Conservation (phyloP, 2,888 invertebrate genomes). For the Yponomeuta plumbellus region DNA sequence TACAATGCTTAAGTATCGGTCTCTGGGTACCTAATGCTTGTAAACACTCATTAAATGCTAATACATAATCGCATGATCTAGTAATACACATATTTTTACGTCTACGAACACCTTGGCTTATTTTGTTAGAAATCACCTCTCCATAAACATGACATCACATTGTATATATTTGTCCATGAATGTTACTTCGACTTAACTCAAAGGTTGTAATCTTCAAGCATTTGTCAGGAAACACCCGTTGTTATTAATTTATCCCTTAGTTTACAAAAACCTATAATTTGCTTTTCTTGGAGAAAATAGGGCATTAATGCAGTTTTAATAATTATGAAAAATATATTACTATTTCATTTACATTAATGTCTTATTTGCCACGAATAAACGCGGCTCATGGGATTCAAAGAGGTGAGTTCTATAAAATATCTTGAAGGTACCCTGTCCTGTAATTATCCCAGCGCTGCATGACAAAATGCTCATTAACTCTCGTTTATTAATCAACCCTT, state of each 20-base stretch:
- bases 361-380: slow-evolving; percentile 30
- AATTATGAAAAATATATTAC: background rate
- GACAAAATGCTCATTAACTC: background rate
- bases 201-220: slow-evolving; percentile 75
- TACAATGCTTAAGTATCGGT: slow-evolving; percentile 1
- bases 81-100: background rate
- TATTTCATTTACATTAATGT: slow-evolving; percentile 10
- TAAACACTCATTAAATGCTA: slow-evolving; percentile 33
- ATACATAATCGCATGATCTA: slow-evolving; percentile 53
- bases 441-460: background rate
- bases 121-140: slow-evolving; percentile 62
- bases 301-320: background rate
- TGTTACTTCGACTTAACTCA: slow-evolving; percentile 54
- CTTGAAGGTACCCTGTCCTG: background rate
- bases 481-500: background rate
- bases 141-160: slow-evolving; percentile 55
- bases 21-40: slow-evolving; percentile 38
- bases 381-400: slow-evolving; percentile 32
- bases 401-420: slow-evolving; percentile 66
- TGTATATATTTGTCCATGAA: slow-evolving; percentile 50
- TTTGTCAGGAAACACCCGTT: slow-evolving; percentile 79
- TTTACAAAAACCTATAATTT: background rate
- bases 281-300: background rate
- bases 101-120: background rate
- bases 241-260: slow-evolving; percentile 29